These are phyloP conservation scores for Nylanderia fulva DNA, from an alignment of 1,140 invertebrate species.

Conservation along the genomic window DNA sequence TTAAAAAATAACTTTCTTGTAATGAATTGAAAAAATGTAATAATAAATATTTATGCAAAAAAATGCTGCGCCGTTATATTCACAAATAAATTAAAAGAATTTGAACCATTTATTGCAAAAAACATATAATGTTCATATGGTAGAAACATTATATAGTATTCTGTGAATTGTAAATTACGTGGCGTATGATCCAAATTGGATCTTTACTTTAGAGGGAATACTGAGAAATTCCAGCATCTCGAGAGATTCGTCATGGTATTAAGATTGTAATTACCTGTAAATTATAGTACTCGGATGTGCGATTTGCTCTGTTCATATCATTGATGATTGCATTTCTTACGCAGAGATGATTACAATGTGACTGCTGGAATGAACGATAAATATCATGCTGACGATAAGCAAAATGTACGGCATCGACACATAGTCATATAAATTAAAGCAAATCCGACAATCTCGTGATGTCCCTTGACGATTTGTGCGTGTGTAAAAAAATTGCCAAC, in stretches of 20 bases:
- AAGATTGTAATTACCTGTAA: constrained; percentile 5
- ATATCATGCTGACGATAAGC: not conserved
- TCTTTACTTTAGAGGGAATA: not conserved
- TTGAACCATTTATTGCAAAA: not conserved
- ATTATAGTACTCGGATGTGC: not conserved
- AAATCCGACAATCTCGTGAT: not conserved
- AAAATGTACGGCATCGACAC: not conserved
- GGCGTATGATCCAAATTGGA: not conserved
- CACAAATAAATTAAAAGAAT: not conserved
- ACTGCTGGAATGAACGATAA: not conserved
- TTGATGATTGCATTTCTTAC: not conserved
- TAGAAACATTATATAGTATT: not conserved
- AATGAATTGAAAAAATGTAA: not conserved
- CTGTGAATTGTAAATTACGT: constrained; percentile 27
- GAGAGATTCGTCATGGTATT: not conserved
- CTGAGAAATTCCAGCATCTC: not conserved
- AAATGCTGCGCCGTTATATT: not conserved
- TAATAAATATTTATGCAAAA: not conserved
- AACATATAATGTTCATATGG: too few species aligned
- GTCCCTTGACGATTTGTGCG: not conserved
- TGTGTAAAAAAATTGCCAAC: not conserved
- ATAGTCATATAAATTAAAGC: too few species aligned
- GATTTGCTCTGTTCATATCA: not conserved
- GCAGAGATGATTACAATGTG: too few species aligned
- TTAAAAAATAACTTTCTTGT: too few species aligned